Evolutionary conservation across 2,888 invertebrate species (phyloP).

Genomic region (Halictus quadricinctus): DNA sequence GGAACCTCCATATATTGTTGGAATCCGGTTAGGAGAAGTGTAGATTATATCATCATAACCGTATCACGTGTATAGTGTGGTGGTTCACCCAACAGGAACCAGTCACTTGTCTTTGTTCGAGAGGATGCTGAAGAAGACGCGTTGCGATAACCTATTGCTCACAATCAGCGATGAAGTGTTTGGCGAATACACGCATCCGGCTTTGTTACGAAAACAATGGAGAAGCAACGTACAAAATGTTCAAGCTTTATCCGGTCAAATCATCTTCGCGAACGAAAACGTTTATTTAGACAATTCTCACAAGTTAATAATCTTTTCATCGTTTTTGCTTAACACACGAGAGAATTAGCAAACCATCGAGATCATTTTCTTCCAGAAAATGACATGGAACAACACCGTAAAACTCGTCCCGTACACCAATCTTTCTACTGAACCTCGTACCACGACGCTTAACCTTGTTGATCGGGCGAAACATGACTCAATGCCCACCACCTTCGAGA

Average conservation of each 20-base stretch:
- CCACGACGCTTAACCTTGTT: too few species aligned
- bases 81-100: conserved; percentile 3
- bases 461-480: too few species aligned
- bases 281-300: too few species aligned
- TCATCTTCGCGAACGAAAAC: too few species aligned
- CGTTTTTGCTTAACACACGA: too few species aligned
- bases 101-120: neutral
- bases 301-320: too few species aligned
- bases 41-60: neutral
- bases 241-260: neutral
- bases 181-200: neutral
- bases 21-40: neutral
- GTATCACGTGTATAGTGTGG: neutral
- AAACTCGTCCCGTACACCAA: too few species aligned
- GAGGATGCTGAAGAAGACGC: conserved; percentile 5
- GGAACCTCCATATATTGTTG: neutral
- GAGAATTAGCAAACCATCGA: too few species aligned
- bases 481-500: too few species aligned
- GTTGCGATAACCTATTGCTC: neutral
- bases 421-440: too few species aligned
- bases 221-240: neutral
- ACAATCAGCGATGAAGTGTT: neutral
- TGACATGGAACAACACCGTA: too few species aligned
- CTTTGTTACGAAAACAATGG: neutral
- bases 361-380: too few species aligned